Evolutionary conservation across 2,888 invertebrate species (phyloP).

Genomic region (Taenaris catops): DNA sequence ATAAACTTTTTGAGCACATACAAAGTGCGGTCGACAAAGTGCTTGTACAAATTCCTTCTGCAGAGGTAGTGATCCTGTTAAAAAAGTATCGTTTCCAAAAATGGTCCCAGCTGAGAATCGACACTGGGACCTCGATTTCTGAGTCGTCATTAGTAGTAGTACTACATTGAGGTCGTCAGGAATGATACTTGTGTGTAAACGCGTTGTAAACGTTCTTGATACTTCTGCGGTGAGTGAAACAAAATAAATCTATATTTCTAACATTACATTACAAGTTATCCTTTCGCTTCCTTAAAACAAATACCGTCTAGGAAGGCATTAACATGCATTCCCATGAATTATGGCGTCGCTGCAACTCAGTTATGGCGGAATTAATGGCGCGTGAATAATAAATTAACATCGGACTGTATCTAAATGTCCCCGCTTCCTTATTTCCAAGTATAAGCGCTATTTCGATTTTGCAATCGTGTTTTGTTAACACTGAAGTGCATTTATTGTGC

Average conservation of each 20-base stretch:
- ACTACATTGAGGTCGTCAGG: no score
- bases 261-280: slow-evolving; percentile 3
- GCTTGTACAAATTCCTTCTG: neutral
- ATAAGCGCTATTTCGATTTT: slow-evolving; percentile 18
- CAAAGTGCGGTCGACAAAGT: no score
- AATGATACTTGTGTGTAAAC: neutral
- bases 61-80: neutral
- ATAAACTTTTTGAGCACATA: no score
- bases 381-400: slow-evolving; percentile 68
- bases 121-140: no score
- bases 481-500: neutral
- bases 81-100: no score
- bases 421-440: slow-evolving; percentile 40
- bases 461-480: slow-evolving; percentile 7
- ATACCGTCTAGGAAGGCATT: slow-evolving; percentile 34
- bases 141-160: no score
- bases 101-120: no score
- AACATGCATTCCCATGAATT: slow-evolving; percentile 46
- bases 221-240: no score
- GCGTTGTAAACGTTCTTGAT: no score
- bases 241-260: no score
- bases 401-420: slow-evolving; percentile 57
- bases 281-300: slow-evolving; percentile 20
- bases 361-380: slow-evolving; percentile 54
- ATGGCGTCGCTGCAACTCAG: slow-evolving; percentile 35